Evolutionary conservation across 2,113 vertebrate species (phyloP).

Genomic region (Elephas maximus): DNA sequence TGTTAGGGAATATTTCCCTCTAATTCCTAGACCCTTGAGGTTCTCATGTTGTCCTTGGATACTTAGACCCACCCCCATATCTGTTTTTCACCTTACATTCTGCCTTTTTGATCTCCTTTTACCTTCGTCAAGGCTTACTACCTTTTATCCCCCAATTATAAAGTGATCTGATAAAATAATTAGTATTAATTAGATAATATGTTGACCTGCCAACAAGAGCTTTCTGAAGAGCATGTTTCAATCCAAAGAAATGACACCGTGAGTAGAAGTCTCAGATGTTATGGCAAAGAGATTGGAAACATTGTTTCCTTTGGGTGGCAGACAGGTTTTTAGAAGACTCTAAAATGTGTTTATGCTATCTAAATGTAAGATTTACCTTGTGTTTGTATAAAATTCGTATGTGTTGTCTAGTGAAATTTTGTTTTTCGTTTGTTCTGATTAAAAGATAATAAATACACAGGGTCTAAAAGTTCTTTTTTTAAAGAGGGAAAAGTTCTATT

Average conservation of each 20-base stretch:
- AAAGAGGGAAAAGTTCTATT: not conserved
- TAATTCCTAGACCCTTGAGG: not conserved
- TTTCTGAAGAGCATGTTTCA: not conserved
- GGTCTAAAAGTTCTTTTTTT: conserved; percentile 33
- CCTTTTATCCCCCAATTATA: not conserved
- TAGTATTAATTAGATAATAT: not conserved
- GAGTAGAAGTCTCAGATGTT: not conserved
- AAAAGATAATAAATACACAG: conserved; percentile 19
- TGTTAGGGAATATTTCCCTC: not conserved
- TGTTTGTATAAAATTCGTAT: conserved; percentile 22
- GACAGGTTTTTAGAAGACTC: not conserved
- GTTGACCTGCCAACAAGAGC: not conserved
- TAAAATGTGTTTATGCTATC: not conserved
- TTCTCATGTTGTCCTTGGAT: not conserved
- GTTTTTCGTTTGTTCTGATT: conserved; percentile 24
- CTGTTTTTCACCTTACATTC: not conserved
- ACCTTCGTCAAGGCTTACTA: not conserved
- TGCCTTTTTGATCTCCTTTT: not conserved
- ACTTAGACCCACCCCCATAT: too few species aligned
- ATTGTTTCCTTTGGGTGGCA: not conserved
- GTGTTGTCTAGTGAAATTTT: conserved; percentile 48
- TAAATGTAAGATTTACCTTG: not conserved
- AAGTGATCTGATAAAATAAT: not conserved
- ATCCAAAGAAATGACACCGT: not conserved
- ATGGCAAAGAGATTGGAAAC: not conserved